Evolutionary conservation across 2,797 vertebrate genomes (phyloP), one percentile per base, ranked within the genome.

Genomic region (Parambassis ranga): DNA sequence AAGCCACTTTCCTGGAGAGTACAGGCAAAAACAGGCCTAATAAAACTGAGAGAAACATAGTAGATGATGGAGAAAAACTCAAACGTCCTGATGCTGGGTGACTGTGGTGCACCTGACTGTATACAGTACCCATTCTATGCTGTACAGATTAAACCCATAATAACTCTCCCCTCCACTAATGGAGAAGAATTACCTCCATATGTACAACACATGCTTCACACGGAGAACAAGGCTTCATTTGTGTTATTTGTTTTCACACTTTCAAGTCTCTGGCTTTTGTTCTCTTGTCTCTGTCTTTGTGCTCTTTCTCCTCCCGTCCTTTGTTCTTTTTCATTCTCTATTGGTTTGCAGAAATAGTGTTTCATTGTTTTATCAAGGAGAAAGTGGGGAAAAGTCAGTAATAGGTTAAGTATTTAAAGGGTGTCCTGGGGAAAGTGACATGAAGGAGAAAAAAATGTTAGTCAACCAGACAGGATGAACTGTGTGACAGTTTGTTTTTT

Each of bases 131-230:
- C 39, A 24, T 56, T 57, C 72, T 77, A 57, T 37, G 43, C 10
- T 36, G 44, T 16, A 36, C 58, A 49, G 60, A 18, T 35, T 24
- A 49, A 13, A 64, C 26, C 33, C 31, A 44, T 48, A 22, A 10
- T 48, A 64, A 57, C 44, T 51, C 57, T 70, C 24, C 7, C 30
- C 66, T 18, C 22, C 3, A 6, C 38, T 31, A 44, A 62, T 10
- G 16, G 31, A 48, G 35, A 67, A 19, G 63, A 69, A 63, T 69
- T 62, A 42, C 65, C 50, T 80, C 77, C 82, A 87, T 90, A 84
- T 88, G 83, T n/a, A 37, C 64, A 82, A 49, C 82, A 88, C 70
- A 84, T 83, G 85, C 76, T 69, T 23, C 52, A 58, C 59, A 19
- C 6, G 31, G 42, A 77, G 63, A 81, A 84, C 63, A 74, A 75